Percentiles rank a stretch among this genome's conserved stretches.
Evolutionary conservation across 1,140 invertebrate genomes (phyloP).

Genomic region (Leptonema lineaticorne): DNA sequence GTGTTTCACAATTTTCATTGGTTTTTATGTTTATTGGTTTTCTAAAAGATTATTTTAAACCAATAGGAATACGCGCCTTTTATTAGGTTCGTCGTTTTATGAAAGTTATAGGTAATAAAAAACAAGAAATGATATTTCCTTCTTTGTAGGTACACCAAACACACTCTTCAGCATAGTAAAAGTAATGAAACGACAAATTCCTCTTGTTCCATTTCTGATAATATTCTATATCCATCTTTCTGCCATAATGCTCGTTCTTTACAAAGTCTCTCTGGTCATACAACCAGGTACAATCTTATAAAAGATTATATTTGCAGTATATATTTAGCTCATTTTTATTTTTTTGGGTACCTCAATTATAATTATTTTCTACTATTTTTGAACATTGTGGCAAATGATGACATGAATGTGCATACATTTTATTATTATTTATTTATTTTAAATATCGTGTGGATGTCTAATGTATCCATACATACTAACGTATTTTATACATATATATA

Average conservation of each 20-base stretch:
- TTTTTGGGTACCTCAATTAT: not conserved
- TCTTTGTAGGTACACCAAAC: conserved; percentile 51
- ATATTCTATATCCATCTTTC: conserved; percentile 46
- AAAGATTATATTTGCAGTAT: conserved; percentile 14
- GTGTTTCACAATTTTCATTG: not conserved
- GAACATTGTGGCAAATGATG: not conserved
- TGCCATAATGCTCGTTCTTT: conserved; percentile 41
- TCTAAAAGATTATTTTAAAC: no score
- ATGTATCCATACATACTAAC: no score
- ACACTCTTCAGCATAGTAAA: conserved; percentile 54
- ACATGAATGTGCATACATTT: not conserved
- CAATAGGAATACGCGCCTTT: no score
- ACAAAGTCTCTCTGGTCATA: conserved; percentile 44
- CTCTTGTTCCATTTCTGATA: conserved; percentile 48
- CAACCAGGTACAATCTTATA: conserved; percentile 45
- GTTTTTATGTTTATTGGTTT: no score
- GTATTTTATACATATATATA: no score
- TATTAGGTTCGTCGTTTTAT: no score
- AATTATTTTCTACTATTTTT: conserved; percentile 11
- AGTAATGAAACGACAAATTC: conserved; percentile 50
- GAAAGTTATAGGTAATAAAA: no score
- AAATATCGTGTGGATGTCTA: no score
- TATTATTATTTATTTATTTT: no score
- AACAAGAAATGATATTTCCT: conserved; percentile 16
- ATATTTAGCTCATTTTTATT: conserved; percentile 1